phyloP scores from a whole-genome alignment of 2,888 invertebrate species.

The Pediacus dermestoides region DNA sequence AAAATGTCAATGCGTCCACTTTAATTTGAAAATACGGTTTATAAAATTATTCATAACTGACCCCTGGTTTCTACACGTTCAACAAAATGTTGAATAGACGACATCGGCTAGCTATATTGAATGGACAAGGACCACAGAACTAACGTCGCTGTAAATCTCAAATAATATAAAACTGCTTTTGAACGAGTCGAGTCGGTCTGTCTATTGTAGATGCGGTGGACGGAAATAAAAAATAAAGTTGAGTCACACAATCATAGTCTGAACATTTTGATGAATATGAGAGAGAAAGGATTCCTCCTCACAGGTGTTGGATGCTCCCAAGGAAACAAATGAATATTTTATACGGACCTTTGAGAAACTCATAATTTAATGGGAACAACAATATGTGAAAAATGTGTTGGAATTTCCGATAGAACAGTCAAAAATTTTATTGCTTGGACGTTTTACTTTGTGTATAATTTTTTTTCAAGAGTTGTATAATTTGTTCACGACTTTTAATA shows the following conservation, averaged over 20 bases:
- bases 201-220: conserved; percentile 26
- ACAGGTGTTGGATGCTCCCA: conserved; percentile 39
- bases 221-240: conserved; percentile 33
- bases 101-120: neutral
- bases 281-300: conserved; percentile 28
- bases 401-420: conserved; percentile 29
- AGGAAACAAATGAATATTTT: conserved; percentile 22
- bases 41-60: conserved; percentile 33
- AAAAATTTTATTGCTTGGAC: too few species aligned
- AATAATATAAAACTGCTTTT: neutral
- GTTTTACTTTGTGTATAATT: too few species aligned
- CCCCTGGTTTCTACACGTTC: neutral
- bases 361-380: conserved; percentile 27
- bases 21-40: conserved; percentile 50
- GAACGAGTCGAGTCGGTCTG: conserved; percentile 14
- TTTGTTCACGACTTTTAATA: too few species aligned
- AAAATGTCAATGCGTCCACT: conserved; percentile 47
- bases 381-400: conserved; percentile 31
- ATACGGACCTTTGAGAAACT: conserved; percentile 22
- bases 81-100: too few species aligned
- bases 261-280: conserved; percentile 46
- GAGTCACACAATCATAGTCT: conserved; percentile 27
- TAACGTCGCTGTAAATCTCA: neutral
- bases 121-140: neutral
- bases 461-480: too few species aligned